phyloP scores from a whole-genome alignment of 1,140 invertebrate genomes.

The Portunus trituberculatus region DNA sequence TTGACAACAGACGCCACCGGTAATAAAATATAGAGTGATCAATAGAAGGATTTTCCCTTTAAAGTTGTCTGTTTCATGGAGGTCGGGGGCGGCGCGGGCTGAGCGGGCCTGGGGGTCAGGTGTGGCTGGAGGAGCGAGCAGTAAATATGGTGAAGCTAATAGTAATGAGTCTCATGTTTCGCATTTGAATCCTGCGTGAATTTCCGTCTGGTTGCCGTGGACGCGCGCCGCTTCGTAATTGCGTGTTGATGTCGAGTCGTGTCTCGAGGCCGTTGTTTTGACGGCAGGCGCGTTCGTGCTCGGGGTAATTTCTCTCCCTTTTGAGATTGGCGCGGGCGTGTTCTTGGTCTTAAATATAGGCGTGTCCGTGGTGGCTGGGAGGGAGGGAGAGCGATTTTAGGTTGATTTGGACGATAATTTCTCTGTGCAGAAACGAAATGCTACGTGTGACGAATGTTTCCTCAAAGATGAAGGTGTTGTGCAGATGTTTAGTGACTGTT shows the following conservation, averaged over 20 bases:
- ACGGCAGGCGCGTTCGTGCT: background rate
- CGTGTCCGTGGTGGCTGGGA: background rate
- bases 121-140: background rate
- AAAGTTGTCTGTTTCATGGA: constrained; percentile 22
- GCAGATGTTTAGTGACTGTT: background rate
- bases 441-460: background rate
- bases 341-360: constrained; percentile 13
- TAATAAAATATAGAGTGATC: constrained; percentile 24
- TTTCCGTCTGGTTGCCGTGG: constrained; percentile 5
- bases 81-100: background rate
- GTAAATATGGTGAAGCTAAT: constrained; percentile 15
- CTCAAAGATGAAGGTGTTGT: background rate
- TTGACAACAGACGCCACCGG: constrained; percentile 17
- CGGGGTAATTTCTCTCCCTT: background rate
- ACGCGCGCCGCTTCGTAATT: background rate
- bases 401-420: constrained; percentile 1
- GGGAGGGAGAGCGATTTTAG: background rate
- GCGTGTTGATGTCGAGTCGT: constrained; percentile 1
- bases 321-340: constrained; percentile 7
- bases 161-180: constrained; percentile 23
- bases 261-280: background rate
- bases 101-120: background rate
- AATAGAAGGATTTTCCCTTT: constrained; percentile 23
- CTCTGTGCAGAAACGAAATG: background rate
- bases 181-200: constrained; percentile 11